Conservation (phyloP, 2,113 vertebrate species). For the Antidorcas marsupialis region DNA sequence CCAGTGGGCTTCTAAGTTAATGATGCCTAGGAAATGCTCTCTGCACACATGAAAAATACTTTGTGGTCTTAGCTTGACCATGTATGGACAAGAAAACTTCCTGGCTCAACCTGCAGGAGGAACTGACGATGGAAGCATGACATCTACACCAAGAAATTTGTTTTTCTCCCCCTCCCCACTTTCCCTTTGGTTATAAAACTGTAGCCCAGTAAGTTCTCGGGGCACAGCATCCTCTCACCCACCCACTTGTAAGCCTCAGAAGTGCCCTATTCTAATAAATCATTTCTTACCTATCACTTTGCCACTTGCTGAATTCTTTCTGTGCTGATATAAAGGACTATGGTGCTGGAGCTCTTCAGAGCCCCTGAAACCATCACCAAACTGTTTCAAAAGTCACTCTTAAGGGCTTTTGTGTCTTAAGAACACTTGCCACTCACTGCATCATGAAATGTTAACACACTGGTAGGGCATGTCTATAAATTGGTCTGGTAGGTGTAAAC, state of each 20-base stretch:
- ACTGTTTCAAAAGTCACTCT: not conserved
- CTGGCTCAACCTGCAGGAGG: not conserved
- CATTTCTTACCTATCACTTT: not conserved
- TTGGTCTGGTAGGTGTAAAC: not conserved
- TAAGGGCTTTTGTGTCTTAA: constrained; percentile 37
- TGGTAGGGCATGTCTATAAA: constrained; percentile 34
- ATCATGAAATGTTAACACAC: constrained; percentile 20
- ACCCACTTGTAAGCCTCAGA: not conserved
- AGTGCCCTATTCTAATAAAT: not conserved
- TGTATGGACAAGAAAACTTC: not conserved
- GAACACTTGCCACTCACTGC: constrained; percentile 23
- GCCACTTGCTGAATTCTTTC: not conserved
- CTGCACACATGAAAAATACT: not conserved
- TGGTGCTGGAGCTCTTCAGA: not conserved
- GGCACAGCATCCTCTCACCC: not conserved
- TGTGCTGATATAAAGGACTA: not conserved
- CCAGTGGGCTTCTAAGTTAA: not conserved
- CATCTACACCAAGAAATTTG: not conserved
- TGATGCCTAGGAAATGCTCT: not conserved
- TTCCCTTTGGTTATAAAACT: not conserved
- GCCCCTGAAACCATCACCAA: not conserved
- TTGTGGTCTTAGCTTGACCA: not conserved
- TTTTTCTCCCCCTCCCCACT: not conserved
- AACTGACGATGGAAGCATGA: not conserved
- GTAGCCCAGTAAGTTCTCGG: not conserved